Base-by-base conservation (phyloP, 2,797 vertebrate genomes). In the Sebastes trivittatus region DNA sequence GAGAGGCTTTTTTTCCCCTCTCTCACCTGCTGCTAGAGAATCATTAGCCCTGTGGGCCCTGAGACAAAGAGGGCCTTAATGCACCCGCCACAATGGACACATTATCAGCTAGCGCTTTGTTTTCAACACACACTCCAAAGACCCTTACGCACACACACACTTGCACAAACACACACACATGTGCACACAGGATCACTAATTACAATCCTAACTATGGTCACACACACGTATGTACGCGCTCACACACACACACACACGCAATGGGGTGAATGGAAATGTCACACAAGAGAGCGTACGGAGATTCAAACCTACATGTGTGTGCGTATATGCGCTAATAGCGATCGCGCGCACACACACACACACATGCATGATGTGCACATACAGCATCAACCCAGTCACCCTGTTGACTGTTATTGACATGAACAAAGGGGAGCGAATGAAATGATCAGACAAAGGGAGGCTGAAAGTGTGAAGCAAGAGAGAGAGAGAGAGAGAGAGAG, bases 11-110 rank as follows among this genome's bases (percentile, higher is more conserved):
- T 95, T 95, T 52, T n/a, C 49, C 93, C 97, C 97, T 97, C 97
- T 97, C 96, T 99, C 97, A 97, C 97, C 97, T 98, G 97, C 97
- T 98, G 97, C 97, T 98, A 96, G 96, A 96, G 96, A 98, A 98
- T 97, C 96, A 98, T 98, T 98, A 98, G 96, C 97, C 97, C 97
- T 97, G 97, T 95, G 96, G 94, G 95, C 95, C 96, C 92, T 93
- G 92, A 97, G 98, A 98, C 97, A 98, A 98, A 98, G 97, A 96
- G 94, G 93, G 91, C 94, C 93, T 96, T 97, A 97, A 97, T 98
- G 97, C 96, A 96, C 92, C 93, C 92, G 91, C 95, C 96, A 98
- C 97, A 99, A 98, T 97, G 96, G 97, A 95, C 95, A 95, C 96
- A 96, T 92, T 96, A 96, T 96, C 96, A 97, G 97, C 96, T 92